Conservation (phyloP, 2,888 invertebrate genomes). For the Chaetoderma sp. region DNA sequence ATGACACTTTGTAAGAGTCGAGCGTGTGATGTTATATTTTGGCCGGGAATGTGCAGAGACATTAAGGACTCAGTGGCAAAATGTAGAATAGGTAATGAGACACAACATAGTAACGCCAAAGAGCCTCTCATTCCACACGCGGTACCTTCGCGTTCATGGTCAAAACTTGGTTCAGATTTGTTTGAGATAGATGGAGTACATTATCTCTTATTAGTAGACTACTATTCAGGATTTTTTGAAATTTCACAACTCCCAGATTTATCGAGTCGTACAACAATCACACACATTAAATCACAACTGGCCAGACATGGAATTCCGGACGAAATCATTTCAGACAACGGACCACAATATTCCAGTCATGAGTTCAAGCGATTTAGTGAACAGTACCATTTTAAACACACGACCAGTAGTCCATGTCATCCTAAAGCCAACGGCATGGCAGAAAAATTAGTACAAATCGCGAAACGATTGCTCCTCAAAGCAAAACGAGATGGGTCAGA, state of each 20-base stretch:
- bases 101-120: background rate
- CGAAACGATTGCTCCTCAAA: too few relatives aligned
- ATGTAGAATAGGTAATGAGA: background rate
- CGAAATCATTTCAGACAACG: slow-evolving; percentile 5
- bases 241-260: slow-evolving; percentile 11
- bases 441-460: too few relatives aligned
- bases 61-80: background rate
- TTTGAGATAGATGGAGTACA: slow-evolving; percentile 3
- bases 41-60: background rate
- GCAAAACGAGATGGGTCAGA: too few relatives aligned
- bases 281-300: slow-evolving; percentile 11
- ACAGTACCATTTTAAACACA: too few relatives aligned
- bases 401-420: too few relatives aligned
- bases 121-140: background rate
- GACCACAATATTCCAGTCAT: too few relatives aligned
- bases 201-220: slow-evolving; percentile 9
- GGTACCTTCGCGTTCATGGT: slow-evolving; percentile 6
- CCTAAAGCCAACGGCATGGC: too few relatives aligned
- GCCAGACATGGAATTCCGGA: slow-evolving; percentile 11
- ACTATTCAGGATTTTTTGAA: slow-evolving; percentile 14
- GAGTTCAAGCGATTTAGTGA: too few relatives aligned
- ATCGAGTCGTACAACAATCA: background rate
- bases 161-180: slow-evolving; percentile 8
- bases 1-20: background rate
- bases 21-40: background rate